A percentile compares a stretch with the other conserved stretches of the same genome.
phyloP scores from a whole-genome alignment of 2,797 vertebrate genomes.

The Crax fasciolata region DNA sequence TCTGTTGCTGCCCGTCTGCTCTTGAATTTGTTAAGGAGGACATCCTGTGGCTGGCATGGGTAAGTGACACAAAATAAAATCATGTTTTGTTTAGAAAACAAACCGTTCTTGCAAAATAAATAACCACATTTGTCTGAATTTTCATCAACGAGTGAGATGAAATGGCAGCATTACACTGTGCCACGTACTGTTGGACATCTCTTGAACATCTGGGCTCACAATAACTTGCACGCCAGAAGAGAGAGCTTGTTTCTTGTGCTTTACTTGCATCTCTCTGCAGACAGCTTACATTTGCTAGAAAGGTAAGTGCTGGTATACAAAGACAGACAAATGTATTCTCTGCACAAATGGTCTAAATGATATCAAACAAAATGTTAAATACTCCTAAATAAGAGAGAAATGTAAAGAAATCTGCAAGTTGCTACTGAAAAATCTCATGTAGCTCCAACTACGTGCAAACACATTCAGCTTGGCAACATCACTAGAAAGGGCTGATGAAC shows the following conservation, averaged over 20 bases:
- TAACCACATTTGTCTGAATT: neutral
- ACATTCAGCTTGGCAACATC: neutral
- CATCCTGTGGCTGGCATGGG: slow-evolving; percentile 39
- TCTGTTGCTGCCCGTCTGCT: neutral
- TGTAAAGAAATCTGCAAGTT: neutral
- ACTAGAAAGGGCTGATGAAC: neutral
- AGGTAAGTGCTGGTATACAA: neutral
- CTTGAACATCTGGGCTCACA: neutral
- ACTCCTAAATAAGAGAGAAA: neutral
- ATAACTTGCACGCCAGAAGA: neutral
- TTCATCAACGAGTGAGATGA: neutral
- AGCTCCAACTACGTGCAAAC: neutral
- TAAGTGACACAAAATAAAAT: neutral
- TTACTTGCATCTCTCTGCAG: neutral
- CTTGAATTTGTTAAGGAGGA: neutral
- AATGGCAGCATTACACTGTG: neutral
- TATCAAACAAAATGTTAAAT: neutral
- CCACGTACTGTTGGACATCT: neutral
- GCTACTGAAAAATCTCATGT: neutral
- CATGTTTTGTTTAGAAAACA: neutral
- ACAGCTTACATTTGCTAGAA: rapidly evolving
- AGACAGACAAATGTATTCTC: neutral
- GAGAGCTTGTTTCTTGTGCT: neutral
- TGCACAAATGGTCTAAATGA: neutral
- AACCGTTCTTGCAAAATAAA: neutral